Conservation (phyloP, 2,797 vertebrate genomes). For the Intellagama lesueurii region DNA sequence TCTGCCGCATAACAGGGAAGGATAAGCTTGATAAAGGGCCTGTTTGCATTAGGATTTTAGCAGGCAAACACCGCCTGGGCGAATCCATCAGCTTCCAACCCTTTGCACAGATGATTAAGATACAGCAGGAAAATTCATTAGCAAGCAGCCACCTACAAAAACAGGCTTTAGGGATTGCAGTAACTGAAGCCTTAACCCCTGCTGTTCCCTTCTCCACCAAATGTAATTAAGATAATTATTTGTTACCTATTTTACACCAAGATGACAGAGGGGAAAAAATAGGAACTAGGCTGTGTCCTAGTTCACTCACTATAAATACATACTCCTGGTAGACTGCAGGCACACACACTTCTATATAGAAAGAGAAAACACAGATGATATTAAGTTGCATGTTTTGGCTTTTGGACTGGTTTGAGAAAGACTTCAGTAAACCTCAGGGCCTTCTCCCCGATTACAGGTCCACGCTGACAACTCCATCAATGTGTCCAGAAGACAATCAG, state of each 20-base stretch:
- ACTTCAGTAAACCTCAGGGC: not conserved
- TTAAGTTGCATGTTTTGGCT: conserved; percentile 19
- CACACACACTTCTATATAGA: no score
- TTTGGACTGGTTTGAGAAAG: not conserved
- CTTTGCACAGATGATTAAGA: not conserved
- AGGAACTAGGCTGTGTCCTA: conserved; percentile 25
- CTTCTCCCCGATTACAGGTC: not conserved
- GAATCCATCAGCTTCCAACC: conserved; percentile 9
- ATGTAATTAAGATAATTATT: not conserved
- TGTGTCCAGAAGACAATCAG: conserved; percentile 19
- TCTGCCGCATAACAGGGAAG: not conserved
- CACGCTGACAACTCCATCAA: conserved; percentile 4
- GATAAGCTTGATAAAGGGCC: not conserved
- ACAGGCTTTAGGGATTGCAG: conserved; percentile 2
- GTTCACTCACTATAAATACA: not conserved
- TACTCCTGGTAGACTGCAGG: not conserved
- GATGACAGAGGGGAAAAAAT: not conserved
- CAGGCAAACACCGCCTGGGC: not conserved
- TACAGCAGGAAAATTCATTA: not conserved
- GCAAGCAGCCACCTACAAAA: conserved; percentile 28
- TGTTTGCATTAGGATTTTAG: conserved; percentile 29
- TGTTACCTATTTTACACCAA: conserved; percentile 11
- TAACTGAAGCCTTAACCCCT: not conserved
- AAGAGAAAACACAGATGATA: not conserved
- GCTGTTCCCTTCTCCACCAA: conserved; percentile 12